Conservation (phyloP, 2,113 vertebrate species). For the Arizona elegans region DNA sequence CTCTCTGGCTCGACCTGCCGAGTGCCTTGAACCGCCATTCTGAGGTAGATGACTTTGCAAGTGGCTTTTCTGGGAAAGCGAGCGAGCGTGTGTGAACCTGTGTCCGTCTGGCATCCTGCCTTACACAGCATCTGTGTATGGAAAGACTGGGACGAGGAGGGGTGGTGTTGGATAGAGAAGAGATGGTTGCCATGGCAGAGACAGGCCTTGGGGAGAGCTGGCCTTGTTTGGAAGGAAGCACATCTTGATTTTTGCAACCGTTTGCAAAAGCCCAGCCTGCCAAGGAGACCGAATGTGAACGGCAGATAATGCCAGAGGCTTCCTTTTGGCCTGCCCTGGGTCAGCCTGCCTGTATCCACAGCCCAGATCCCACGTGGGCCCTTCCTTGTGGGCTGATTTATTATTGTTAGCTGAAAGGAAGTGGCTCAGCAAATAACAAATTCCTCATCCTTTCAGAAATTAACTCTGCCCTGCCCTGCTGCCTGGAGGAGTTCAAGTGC, state of each 20-base stretch:
- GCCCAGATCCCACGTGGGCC: not conserved
- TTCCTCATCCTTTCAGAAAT: constrained; percentile 22
- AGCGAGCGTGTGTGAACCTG: not conserved
- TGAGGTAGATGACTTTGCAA: not conserved
- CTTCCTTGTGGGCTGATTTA: not conserved
- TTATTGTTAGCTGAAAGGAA: constrained; percentile 47
- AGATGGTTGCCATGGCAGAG: not conserved
- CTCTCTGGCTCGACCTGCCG: not conserved
- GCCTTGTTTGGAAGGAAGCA: not conserved
- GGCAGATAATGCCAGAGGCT: constrained; percentile 45
- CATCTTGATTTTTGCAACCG: fast-evolving
- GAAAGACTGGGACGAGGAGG: not conserved
- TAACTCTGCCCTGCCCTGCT: constrained; percentile 43
- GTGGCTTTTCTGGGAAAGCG: not conserved
- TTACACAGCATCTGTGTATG: not conserved
- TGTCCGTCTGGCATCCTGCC: not conserved
- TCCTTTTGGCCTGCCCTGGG: not conserved
- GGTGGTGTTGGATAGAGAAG: not conserved
- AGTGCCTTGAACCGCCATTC: not conserved
- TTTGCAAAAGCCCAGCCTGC: not conserved
- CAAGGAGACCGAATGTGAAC: constrained; percentile 31
- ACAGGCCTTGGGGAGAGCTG: not conserved
- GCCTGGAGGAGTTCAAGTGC: not conserved
- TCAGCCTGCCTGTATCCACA: not conserved
- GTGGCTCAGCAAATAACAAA: constrained; percentile 28